Conservation (phyloP, 2,888 invertebrate species). For the Noctua comes region DNA sequence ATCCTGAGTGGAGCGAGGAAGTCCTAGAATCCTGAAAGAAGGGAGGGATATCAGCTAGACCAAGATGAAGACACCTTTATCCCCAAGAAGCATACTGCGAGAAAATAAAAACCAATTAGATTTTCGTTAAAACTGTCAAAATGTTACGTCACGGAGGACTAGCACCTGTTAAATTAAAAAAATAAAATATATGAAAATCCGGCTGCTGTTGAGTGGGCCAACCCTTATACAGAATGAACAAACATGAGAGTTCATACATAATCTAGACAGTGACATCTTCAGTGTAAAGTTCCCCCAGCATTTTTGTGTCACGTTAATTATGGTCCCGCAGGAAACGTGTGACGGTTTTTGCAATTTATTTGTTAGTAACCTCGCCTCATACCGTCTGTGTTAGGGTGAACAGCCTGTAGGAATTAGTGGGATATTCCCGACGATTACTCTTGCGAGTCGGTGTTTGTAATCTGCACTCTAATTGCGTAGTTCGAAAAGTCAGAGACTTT, state of each 20-base stretch:
- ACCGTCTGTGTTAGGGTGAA: constrained; percentile 64
- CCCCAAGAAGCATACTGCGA: not conserved
- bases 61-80: not conserved
- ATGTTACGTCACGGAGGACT: not conserved
- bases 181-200: not conserved
- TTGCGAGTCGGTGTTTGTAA: not conserved
- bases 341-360: constrained; percentile 74
- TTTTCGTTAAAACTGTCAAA: not conserved
- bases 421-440: constrained; percentile 54
- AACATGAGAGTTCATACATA: constrained; percentile 31
- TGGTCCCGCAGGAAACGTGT: constrained; percentile 70
- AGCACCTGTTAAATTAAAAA: too few species aligned
- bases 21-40: not conserved
- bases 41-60: not conserved
- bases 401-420: constrained; percentile 53
- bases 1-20: not conserved
- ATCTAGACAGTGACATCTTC: constrained; percentile 49
- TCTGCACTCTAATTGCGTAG: not conserved
- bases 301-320: constrained; percentile 80
- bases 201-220: not conserved
- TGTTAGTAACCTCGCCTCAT: constrained; percentile 64
- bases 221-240: constrained; percentile 14
- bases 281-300: constrained; percentile 65
- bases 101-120: not conserved
- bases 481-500: not conserved